phyloP scores from a whole-genome alignment of 2,888 invertebrate genomes.

The Lochmaea crataegi region DNA sequence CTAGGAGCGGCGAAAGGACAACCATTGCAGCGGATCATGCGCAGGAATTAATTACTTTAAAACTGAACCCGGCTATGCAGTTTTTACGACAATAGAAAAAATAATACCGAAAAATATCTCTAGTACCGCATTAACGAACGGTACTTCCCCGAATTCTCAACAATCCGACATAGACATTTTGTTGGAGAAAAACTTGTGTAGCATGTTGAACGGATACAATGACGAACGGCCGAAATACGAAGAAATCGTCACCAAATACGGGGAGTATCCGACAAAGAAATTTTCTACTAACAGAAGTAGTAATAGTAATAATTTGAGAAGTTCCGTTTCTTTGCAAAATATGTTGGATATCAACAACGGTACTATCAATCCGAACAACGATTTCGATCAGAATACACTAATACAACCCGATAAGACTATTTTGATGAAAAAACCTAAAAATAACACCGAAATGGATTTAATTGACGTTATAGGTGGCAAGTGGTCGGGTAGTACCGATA shows the following conservation, averaged over 20 bases:
- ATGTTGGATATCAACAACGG: constrained; percentile 56
- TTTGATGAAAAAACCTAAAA: constrained; percentile 55
- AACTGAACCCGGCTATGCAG: constrained; percentile 60
- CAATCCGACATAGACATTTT: constrained; percentile 48
- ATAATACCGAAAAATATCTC: constrained; percentile 52
- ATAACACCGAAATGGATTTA: constrained; percentile 62
- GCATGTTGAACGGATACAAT: constrained; percentile 45
- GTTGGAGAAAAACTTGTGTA: constrained; percentile 51
- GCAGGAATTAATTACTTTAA: constrained; percentile 62
- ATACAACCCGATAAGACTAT: constrained; percentile 61
- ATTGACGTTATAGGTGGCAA: constrained; percentile 60
- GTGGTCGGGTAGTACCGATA: constrained; percentile 56
- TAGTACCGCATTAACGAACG: constrained; percentile 33
- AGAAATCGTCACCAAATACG: constrained; percentile 59
- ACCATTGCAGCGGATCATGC: constrained; percentile 61
- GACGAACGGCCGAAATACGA: constrained; percentile 53
- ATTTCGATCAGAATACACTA: constrained; percentile 64
- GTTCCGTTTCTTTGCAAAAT: constrained; percentile 60
- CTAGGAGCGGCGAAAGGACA: constrained; percentile 59
- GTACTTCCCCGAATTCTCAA: constrained; percentile 28
- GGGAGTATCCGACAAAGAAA: constrained; percentile 54
- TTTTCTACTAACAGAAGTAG: constrained; percentile 46
- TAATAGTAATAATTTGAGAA: constrained; percentile 51
- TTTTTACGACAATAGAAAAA: constrained; percentile 63
- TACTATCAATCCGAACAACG: constrained; percentile 62